Evolutionary conservation across 2,888 invertebrate species (phyloP).

Genomic region (Perizoma flavofasciatum): DNA sequence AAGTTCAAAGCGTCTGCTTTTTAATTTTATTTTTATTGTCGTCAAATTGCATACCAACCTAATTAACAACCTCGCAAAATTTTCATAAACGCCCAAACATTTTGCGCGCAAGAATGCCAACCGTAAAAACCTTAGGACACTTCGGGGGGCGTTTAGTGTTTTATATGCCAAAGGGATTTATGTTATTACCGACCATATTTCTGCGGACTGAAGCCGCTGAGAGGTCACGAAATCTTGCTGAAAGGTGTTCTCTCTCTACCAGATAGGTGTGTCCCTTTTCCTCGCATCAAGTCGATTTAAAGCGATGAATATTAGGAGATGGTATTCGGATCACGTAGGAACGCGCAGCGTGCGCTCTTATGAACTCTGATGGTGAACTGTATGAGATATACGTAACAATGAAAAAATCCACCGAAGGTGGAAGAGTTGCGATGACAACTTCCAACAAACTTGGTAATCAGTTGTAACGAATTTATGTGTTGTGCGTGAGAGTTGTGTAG

Average conservation of each 20-base stretch:
- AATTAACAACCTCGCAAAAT: constrained; percentile 49
- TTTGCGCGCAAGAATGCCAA: constrained; percentile 56
- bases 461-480: constrained; percentile 79
- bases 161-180: constrained; percentile 84
- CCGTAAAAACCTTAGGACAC: constrained; percentile 75
- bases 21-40: constrained; percentile 25
- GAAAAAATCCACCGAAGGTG: constrained; percentile 73
- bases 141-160: constrained; percentile 82
- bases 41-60: constrained; percentile 47
- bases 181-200: constrained; percentile 84
- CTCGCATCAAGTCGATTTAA: constrained; percentile 68
- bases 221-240: constrained; percentile 82
- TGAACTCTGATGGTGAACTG: constrained; percentile 80
- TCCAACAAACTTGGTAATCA: constrained; percentile 77
- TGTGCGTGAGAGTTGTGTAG: constrained; percentile 60
- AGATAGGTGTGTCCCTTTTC: constrained; percentile 58
- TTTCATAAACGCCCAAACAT: constrained; percentile 65
- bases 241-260: constrained; percentile 56
- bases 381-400: constrained; percentile 76
- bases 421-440: constrained; percentile 81
- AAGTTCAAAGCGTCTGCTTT: constrained; percentile 31
- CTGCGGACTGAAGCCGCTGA: constrained; percentile 80
- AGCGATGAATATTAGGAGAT: constrained; percentile 79
- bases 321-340: constrained; percentile 78
- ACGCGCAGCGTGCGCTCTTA: constrained; percentile 72